Evolutionary conservation across 92 coral and sea anemone genomes (phyloP).

Genomic region (Epizoanthus illoricatus): DNA sequence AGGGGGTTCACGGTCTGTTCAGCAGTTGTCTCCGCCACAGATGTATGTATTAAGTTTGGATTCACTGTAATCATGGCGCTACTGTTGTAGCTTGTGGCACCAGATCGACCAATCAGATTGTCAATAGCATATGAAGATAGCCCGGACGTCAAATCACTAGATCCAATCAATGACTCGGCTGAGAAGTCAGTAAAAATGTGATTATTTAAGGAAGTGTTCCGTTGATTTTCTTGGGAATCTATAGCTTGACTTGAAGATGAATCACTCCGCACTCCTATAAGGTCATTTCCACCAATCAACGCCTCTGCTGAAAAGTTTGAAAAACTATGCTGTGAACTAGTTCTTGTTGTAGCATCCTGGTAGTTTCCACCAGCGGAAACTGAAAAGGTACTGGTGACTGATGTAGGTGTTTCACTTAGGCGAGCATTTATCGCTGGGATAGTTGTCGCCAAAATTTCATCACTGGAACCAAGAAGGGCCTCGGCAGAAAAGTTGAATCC

Average conservation of each 20-base stretch:
- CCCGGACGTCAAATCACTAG: constrained; percentile 72
- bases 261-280: constrained; percentile 48
- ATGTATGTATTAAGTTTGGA: constrained; percentile 77
- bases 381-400: constrained; percentile 37
- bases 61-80: constrained; percentile 82
- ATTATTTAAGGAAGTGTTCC: constrained; percentile 47
- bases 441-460: constrained; percentile 65
- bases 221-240: constrained; percentile 57
- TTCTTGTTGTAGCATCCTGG: constrained; percentile 59
- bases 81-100: constrained; percentile 69
- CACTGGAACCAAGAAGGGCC: constrained; percentile 71
- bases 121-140: constrained; percentile 82
- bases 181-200: constrained; percentile 88
- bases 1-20: constrained; percentile 46
- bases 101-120: constrained; percentile 73
- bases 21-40: constrained; percentile 31
- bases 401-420: constrained; percentile 40
- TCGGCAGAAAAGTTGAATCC: constrained; percentile 78
- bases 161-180: constrained; percentile 79
- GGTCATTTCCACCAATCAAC: constrained; percentile 70
- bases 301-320: constrained; percentile 88
- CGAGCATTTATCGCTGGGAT: constrained; percentile 60
- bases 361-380: constrained; percentile 43
- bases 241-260: constrained; percentile 33
- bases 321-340: constrained; percentile 56